A percentile compares a stretch with the other conserved stretches of the same genome.
phyloP scores from a whole-genome alignment of 2,797 vertebrate species.

The Zenarchopterus dispar region DNA sequence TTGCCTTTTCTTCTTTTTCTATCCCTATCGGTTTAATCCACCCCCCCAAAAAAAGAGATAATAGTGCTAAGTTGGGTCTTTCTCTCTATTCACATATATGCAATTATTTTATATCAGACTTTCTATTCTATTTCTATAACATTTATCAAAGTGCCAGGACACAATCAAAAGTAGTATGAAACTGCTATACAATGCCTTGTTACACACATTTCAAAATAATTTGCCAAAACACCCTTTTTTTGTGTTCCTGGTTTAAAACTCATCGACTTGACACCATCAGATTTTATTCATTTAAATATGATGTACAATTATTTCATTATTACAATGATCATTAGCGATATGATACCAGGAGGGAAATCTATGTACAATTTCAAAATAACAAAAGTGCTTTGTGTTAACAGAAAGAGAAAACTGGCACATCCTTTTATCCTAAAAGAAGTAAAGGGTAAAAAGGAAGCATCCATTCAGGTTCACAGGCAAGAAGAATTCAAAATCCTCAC shows the following conservation, averaged over 20 bases:
- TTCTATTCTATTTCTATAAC: no score
- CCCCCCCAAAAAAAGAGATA: no score
- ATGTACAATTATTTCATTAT: conserved; percentile 80
- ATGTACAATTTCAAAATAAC: conserved; percentile 60
- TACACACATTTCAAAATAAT: not conserved
- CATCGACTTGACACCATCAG: conserved; percentile 29
- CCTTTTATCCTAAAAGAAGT: conserved; percentile 23
- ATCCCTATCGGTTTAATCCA: no score
- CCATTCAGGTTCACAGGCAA: conserved; percentile 12
- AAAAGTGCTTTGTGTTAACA: conserved; percentile 79
- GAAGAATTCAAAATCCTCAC: conserved; percentile 7
- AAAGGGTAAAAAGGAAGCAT: conserved; percentile 20
- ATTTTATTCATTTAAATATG: conserved; percentile 78
- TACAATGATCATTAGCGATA: conserved; percentile 68
- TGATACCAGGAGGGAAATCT: conserved; percentile 66
- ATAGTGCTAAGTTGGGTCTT: no score
- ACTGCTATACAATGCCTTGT: no score
- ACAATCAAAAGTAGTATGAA: no score
- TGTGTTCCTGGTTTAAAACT: conserved; percentile 1
- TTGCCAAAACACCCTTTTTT: not conserved
- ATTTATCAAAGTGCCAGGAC: no score
- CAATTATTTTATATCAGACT: no score
- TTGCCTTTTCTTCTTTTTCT: no score
- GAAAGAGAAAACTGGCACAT: conserved; percentile 44
- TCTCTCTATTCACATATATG: no score